Conservation (phyloP, 2,113 vertebrate genomes). For the Lycaon pictus region DNA sequence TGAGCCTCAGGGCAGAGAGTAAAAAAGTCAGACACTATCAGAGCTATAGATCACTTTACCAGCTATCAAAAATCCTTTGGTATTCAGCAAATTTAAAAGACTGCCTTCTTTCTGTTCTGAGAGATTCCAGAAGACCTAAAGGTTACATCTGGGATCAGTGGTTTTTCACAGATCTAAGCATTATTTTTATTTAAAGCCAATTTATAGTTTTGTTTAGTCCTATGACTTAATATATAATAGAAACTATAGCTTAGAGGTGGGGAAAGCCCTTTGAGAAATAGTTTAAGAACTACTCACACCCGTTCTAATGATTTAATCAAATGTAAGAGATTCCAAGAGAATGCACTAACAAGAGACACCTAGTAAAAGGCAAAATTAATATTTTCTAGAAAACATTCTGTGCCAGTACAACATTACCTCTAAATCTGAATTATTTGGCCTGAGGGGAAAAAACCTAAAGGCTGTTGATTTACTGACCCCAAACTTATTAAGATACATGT, state of each 20-base stretch:
- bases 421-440: constrained; percentile 24
- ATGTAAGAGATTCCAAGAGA: constrained; percentile 45
- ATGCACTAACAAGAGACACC: background rate
- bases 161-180: constrained; percentile 63
- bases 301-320: constrained; percentile 59
- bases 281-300: constrained; percentile 41
- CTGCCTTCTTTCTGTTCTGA: constrained; percentile 37
- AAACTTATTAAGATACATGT: constrained; percentile 22
- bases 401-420: background rate
- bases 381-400: constrained; percentile 4
- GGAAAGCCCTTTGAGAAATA: constrained; percentile 40
- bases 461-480: background rate
- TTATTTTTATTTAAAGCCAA: constrained; percentile 64
- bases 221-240: constrained; percentile 54
- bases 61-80: constrained; percentile 54
- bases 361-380: background rate
- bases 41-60: constrained; percentile 45
- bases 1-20: constrained; percentile 4
- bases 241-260: background rate
- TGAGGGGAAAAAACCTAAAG: background rate
- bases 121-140: constrained; percentile 59
- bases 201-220: constrained; percentile 53
- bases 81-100: constrained; percentile 58
- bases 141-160: constrained; percentile 32
- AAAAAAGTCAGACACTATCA: background rate